Base-by-base conservation (phyloP, 2,797 vertebrate genomes). In the Poliocrania exsul region DNA sequence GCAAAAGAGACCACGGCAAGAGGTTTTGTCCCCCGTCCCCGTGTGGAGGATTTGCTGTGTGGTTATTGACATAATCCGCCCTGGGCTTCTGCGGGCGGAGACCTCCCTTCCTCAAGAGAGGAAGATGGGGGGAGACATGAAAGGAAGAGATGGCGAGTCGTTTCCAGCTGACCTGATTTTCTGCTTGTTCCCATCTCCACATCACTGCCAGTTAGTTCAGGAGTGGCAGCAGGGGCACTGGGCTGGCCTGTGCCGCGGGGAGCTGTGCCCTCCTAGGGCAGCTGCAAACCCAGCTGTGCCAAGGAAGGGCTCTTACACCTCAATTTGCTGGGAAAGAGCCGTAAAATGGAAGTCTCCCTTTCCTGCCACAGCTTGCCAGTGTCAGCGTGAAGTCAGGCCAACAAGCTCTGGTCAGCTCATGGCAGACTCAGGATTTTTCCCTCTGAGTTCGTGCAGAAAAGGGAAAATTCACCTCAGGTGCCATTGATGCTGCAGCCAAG, bases 111-210 rank as follows among this genome's bases (percentile, higher is more conserved):
- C 46, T 60, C 46, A 12, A 3, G 85, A 86, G 82, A 65, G 71
- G 40, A 40, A 51, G 47, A 79, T 57, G 64, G 42, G 42, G 65
- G 40, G 25, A 83, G 81, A 65, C 42, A 16, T 40, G 81, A 84
- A 86, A 92, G 86, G 90, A 77, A 91, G 88, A 72, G 95, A 86
- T 90, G 93, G 83, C 1, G 5, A 91, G 71, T 89, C n/a, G 2
- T 95, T 96, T 96, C 94, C 96, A 95, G 93, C 69, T 95, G 95
- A 96, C 94, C 96, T 97, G 94, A 93, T 97, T 97, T 94, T 44
- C 71, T 91, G 73, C 81, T 65, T 29, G 13, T 35, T 80, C 58
- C 81, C 23, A 1, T 73, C 78, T 62, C 78, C 65, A 73, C 87
- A 78, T 87, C 88, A 6, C 50, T 62, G 64, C 33, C 33, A 13